Evolutionary conservation across 2,113 vertebrate species (phyloP), one percentile per base, ranked within the genome.

Genomic region (Carassius carassius): DNA sequence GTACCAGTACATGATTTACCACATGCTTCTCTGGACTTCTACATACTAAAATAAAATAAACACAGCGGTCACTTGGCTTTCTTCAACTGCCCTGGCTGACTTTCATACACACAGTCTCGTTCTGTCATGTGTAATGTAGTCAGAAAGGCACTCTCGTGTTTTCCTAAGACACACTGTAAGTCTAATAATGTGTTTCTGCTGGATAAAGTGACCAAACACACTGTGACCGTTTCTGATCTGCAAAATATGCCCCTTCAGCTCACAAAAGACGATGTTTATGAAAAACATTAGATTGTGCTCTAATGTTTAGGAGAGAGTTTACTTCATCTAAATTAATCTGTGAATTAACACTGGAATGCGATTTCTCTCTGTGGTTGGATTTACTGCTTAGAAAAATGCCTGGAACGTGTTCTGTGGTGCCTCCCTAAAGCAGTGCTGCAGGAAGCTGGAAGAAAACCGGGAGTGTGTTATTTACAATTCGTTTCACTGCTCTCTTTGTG

Each of bases 41-140:
- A 80, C 67, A 67, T 32, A 74, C 75, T 32, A 88, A 80, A 79
- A 56, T 85, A 85, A 83, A 85, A 88, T 84, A 88, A 85, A 85
- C 87, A 88, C 17, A 69, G 69, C 5, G 4, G 32, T 23, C 63
- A 51, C 82, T 87, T 87, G 76, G 82, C 76, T 75, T 77, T 63
- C 73, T 41, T 62, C 47, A 60, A 23, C 35, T 19, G 51, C 54
- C 17, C 44, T 72, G 21, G 69, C 63, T 25, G 29, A 29, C 73
- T 72, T 81, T 54, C 62, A 82, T 60, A 69, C 44, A 47, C 70
- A 78, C 60, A 21, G 60, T 81, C 60, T 47, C 41, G 11, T 63
- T 81, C 60, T 62, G 29, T 47, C 51, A 47, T 80, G 23, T 49
- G 54, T 73, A 80, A 69, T 77, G 63, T 85, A 80, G 54, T 73